Percentiles rank a stretch among this genome's conserved stretches.
These are phyloP conservation scores for Diarsia rubi DNA, from an alignment of 2,888 invertebrate species.

Conservation along the genomic window DNA sequence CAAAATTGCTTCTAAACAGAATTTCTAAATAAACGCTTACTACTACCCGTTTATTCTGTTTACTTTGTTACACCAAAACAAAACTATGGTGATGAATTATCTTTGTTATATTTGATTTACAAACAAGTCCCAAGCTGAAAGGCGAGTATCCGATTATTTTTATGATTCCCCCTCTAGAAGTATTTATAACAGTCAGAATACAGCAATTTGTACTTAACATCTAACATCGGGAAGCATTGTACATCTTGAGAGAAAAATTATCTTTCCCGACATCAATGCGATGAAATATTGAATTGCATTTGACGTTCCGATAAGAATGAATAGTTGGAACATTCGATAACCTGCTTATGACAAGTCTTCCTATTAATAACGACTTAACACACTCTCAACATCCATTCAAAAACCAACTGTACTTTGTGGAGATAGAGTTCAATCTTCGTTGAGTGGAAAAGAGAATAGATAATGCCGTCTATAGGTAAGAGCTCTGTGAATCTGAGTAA, in stretches of 20 bases:
- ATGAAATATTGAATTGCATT: slow-evolving; percentile 69
- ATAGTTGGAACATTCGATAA: slow-evolving; percentile 75
- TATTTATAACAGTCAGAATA: slow-evolving; percentile 38
- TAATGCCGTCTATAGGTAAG: slow-evolving; percentile 68
- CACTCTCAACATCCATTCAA: slow-evolving; percentile 2
- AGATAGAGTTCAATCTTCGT: slow-evolving; percentile 45
- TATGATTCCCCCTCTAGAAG: slow-evolving; percentile 1
- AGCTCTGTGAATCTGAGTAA: slow-evolving; percentile 77
- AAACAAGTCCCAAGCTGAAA: neutral
- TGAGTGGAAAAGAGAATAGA: slow-evolving; percentile 33
- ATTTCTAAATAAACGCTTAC: neutral
- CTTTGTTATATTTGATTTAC: neutral
- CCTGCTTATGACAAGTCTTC: slow-evolving; percentile 71
- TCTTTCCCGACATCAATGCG: slow-evolving; percentile 63
- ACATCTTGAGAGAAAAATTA: slow-evolving; percentile 58
- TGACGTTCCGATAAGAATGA: slow-evolving; percentile 76
- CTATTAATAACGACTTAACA: slow-evolving; percentile 49
- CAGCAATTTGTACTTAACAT: slow-evolving; percentile 54
- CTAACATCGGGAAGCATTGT: slow-evolving; percentile 33
- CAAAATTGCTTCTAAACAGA: neutral
- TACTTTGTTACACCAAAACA: neutral
- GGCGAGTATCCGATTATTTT: neutral
- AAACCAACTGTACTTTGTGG: neutral
- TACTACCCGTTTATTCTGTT: no score
- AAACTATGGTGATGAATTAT: neutral